Conservation (phyloP, 2,797 vertebrate species). For the Sylvia borin region DNA sequence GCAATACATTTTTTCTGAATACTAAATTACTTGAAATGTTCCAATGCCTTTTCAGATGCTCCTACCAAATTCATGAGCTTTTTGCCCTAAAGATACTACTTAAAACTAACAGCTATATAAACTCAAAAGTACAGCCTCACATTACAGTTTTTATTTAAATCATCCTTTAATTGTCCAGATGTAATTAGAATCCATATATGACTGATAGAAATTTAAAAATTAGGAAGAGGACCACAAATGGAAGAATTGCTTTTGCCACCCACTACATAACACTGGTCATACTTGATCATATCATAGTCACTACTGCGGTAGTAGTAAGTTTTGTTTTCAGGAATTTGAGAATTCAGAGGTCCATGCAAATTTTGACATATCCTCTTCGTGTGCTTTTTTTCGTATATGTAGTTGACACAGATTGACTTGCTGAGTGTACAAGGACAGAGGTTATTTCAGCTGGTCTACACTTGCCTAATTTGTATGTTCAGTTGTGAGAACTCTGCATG, state of each 20-base stretch:
- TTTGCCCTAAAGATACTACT: not conserved
- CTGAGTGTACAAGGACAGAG: not conserved
- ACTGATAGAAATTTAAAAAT: not conserved
- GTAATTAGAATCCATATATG: not conserved
- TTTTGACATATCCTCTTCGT: not conserved
- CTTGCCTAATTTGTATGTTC: not conserved
- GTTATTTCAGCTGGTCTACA: not conserved
- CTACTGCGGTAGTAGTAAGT: not conserved
- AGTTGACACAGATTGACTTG: not conserved
- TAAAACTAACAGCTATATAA: not conserved
- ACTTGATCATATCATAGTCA: not conserved
- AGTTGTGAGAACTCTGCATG: not conserved
- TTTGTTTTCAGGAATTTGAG: slow-evolving; percentile 33
- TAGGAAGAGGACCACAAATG: not conserved
- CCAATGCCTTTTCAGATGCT: not conserved
- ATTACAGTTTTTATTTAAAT: not conserved
- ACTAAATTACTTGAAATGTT: not conserved
- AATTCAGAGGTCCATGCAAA: not conserved
- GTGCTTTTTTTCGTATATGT: not conserved
- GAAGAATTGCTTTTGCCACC: not conserved
- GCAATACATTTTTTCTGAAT: not conserved
- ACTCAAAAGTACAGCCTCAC: not conserved
- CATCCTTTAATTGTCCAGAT: not conserved
- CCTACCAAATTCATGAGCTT: not conserved
- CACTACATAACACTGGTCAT: not conserved